Evolutionary conservation across 2,888 invertebrate species (phyloP).

Genomic region (Drosophila mulleri): DNA sequence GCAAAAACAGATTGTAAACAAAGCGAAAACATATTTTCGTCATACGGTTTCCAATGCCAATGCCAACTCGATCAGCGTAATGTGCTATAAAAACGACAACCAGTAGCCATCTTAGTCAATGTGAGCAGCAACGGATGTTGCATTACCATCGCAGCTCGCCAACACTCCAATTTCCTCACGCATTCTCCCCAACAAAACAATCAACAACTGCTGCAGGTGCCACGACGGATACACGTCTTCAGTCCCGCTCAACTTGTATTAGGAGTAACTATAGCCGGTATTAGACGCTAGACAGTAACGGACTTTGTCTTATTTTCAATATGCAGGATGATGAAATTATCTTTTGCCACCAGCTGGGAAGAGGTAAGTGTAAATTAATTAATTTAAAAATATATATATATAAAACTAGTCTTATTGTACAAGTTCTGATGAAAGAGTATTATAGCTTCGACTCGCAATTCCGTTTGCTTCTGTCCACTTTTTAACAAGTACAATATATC

Average conservation of each 20-base stretch:
- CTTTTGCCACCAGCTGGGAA: slow-evolving; percentile 78
- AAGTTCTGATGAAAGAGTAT: slow-evolving; percentile 9
- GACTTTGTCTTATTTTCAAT: slow-evolving; percentile 3
- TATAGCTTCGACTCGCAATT: neutral
- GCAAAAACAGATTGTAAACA: slow-evolving; percentile 55
- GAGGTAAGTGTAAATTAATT: slow-evolving; percentile 79
- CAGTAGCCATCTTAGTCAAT: slow-evolving; percentile 22
- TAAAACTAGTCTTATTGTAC: neutral
- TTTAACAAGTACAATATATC: slow-evolving; percentile 1
- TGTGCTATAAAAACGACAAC: slow-evolving; percentile 10
- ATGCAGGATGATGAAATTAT: slow-evolving; percentile 62
- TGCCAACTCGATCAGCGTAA: slow-evolving; percentile 15
- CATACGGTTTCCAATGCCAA: slow-evolving; percentile 36
- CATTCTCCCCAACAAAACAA: neutral
- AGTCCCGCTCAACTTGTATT: slow-evolving; percentile 20
- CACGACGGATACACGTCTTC: slow-evolving; percentile 31
- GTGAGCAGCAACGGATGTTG: slow-evolving; percentile 8
- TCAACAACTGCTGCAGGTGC: slow-evolving; percentile 23
- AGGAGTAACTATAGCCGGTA: slow-evolving; percentile 31
- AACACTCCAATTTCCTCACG: slow-evolving; percentile 9
- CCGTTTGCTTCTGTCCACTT: slow-evolving; percentile 1
- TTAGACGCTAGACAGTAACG: slow-evolving; percentile 1
- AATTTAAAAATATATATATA: neutral
- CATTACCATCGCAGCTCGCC: slow-evolving; percentile 8
- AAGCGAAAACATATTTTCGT: slow-evolving; percentile 35